Evolutionary conservation across 2,113 vertebrate genomes (phyloP).

Genomic region (Saimiri boliviensis): DNA sequence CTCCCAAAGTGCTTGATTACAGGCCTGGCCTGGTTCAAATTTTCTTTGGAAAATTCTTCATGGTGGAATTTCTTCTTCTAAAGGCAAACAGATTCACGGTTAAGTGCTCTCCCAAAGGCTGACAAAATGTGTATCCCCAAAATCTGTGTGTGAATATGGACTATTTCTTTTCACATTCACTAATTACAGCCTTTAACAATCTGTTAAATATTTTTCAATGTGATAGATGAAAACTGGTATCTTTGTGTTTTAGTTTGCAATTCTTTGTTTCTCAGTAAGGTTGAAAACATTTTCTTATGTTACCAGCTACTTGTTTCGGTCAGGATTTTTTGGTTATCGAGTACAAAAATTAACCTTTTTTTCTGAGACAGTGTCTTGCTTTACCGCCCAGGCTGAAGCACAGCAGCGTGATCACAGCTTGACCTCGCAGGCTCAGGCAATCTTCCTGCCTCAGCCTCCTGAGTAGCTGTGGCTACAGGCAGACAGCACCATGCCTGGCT

Average conservation of each 20-base stretch:
- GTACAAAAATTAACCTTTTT: neutral
- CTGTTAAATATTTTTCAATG: neutral
- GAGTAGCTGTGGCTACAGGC: no score
- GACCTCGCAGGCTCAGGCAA: no score
- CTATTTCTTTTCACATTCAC: neutral
- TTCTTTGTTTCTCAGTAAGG: neutral
- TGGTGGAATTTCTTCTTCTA: neutral
- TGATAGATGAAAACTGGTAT: neutral
- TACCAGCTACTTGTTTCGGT: neutral
- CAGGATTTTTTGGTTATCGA: neutral
- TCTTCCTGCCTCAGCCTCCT: no score
- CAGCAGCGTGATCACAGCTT: no score
- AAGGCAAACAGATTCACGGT: neutral
- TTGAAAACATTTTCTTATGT: neutral
- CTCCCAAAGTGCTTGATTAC: no score
- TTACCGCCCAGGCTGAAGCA: no score
- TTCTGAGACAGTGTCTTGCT: no score
- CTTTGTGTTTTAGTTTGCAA: neutral
- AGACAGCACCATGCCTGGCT: no score
- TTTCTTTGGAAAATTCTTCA: constrained; percentile 14
- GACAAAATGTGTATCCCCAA: neutral
- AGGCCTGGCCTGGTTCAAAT: neutral
- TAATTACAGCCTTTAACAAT: neutral
- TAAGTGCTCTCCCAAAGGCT: neutral
- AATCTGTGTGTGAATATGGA: accelerated